Conservation (phyloP, 2,888 invertebrate genomes). For the Thecocarcelia acutangulata region DNA sequence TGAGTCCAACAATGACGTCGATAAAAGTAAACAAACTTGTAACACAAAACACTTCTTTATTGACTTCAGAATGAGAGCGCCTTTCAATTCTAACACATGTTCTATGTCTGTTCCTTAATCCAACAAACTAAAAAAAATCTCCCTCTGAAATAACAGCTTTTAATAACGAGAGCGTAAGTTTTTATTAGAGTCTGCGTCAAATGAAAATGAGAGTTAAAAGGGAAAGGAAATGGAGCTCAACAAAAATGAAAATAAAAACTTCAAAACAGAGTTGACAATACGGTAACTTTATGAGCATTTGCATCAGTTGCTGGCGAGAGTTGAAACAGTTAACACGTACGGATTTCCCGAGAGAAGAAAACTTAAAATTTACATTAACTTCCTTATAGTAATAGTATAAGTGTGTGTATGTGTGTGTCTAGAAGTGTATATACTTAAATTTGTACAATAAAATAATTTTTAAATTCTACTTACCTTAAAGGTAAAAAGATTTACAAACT, state of each 20-base stretch:
- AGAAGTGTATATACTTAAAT: neutral
- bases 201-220: slow-evolving; percentile 53
- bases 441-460: too few relatives aligned
- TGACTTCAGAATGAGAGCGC: neutral
- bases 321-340: slow-evolving; percentile 63
- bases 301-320: slow-evolving; percentile 65
- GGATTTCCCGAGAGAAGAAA: neutral
- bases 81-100: neutral
- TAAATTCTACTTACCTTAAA: neutral
- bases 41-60: slow-evolving; percentile 10
- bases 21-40: slow-evolving; percentile 59
- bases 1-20: slow-evolving; percentile 50
- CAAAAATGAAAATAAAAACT: slow-evolving; percentile 35
- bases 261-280: slow-evolving; percentile 60
- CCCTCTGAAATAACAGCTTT: slow-evolving; percentile 31
- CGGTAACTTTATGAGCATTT: slow-evolving; percentile 57
- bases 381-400: slow-evolving; percentile 2
- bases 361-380: neutral
- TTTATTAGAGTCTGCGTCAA: slow-evolving; percentile 46
- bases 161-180: neutral
- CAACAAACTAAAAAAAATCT: slow-evolving; percentile 35
- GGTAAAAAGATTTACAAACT: neutral
- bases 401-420: neutral
- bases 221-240: slow-evolving; percentile 26
- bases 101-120: slow-evolving; percentile 37